Evolutionary conservation across 1,140 invertebrate species (phyloP), one percentile per base, ranked within the genome.

Genomic region (Drosophila sproati): DNA sequence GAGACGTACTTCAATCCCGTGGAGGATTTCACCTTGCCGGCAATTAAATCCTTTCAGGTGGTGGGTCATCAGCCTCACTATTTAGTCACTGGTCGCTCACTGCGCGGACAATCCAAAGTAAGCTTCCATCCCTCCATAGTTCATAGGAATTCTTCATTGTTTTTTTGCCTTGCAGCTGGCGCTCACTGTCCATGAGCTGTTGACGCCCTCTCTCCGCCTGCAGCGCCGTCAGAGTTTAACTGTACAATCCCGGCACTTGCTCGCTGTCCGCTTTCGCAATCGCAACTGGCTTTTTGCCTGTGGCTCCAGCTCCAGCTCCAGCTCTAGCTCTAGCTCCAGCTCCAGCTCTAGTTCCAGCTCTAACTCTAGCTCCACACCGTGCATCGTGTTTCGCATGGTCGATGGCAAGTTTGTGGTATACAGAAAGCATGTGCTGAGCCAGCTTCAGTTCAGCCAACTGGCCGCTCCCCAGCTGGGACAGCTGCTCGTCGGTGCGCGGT

Each of bases 1-100:
- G 80, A 92, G 34, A 76, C 85, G 2, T 91, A 81, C 57, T 92
- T 92, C 32, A 90, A 91, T 76, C 78, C 80, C n/a, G 51, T 92
- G 0, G 79, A 91, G 43, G 88, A 92, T 41, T 50, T 91, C 3
- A 80, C 52, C 2, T 4, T 92, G 35, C 91, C 91, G 0, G 28
- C 80, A 35, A 70, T 90, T 4, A 77, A 79, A 12, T 34, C 74
- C 4, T 67, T 92, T 3, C 69, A 82, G 54, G 47, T 90, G 5
- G 72, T 92, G 6, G 91, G 88, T 4, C 61, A 37, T 0, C 55
- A 80, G 31, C 79, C 70, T 0, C n/a, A 80, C 4, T 92, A 90
- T 47, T 4, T 92, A 0, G 50, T 92, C 4, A 77, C 66, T 5
- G 91, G 91, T 1, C 75, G 82, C 3, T 43, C 67, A 0, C 52